Percentiles rank a stretch among this genome's conserved stretches.
These are phyloP conservation scores for Catalaphyllia jardinei DNA, from an alignment of 64 coral and sea anemone species.

Conservation along the genomic window DNA sequence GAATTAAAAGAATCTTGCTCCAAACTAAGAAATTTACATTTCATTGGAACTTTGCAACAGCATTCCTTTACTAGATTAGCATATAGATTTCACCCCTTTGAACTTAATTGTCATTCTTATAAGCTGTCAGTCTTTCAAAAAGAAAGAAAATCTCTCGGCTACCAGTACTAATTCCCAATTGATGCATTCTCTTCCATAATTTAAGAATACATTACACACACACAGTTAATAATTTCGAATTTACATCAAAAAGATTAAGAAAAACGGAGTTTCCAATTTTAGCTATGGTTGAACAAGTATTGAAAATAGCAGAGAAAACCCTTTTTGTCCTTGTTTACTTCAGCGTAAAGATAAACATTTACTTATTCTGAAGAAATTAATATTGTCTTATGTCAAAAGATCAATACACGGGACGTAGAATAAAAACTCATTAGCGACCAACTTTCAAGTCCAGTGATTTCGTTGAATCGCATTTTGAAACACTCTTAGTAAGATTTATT, in stretches of 20 bases:
- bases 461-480: too few relatives aligned
- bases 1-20: background rate
- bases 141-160: too few relatives aligned
- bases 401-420: background rate
- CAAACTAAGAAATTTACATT: too few relatives aligned
- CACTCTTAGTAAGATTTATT: too few relatives aligned
- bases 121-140: too few relatives aligned
- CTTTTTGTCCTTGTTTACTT: conserved; percentile 17
- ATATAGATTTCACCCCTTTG: too few relatives aligned
- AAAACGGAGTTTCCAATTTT: background rate
- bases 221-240: background rate
- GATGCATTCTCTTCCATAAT: background rate
- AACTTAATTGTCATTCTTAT: too few relatives aligned
- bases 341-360: conserved; percentile 28
- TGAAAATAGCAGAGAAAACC: background rate
- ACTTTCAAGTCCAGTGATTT: too few relatives aligned
- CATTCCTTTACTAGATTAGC: too few relatives aligned
- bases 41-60: too few relatives aligned
- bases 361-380: background rate
- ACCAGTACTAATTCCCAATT: too few relatives aligned
- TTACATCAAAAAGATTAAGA: background rate
- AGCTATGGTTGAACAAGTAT: background rate
- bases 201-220: background rate
- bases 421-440: too few relatives aligned
- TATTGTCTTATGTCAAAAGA: background rate